These are phyloP conservation scores for Falco rusticolus DNA, from an alignment of 2,797 vertebrate species.

Conservation along the genomic window DNA sequence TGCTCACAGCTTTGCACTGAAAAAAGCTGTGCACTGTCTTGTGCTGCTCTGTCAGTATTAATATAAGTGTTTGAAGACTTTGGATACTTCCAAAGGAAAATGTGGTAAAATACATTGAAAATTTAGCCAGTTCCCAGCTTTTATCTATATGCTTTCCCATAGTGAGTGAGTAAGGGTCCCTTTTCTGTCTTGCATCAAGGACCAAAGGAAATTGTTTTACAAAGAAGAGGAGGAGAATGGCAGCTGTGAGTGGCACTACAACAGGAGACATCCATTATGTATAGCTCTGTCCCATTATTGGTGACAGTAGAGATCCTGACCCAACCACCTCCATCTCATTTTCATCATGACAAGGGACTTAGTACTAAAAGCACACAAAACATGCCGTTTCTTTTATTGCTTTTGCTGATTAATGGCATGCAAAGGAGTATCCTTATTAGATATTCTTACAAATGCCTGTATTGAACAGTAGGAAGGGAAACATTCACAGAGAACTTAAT, in stretches of 20 bases:
- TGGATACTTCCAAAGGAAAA: neutral
- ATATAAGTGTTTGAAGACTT: neutral
- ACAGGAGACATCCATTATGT: fast-evolving
- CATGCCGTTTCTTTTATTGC: neutral
- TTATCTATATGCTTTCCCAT: neutral
- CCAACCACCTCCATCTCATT: neutral
- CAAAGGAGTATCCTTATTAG: neutral
- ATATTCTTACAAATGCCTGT: neutral
- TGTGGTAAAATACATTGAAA: neutral
- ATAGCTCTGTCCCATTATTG: neutral
- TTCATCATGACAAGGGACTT: neutral
- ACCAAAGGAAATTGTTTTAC: neutral
- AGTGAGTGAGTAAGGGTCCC: neutral
- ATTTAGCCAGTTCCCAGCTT: neutral
- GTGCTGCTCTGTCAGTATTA: neutral
- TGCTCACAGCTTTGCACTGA: neutral
- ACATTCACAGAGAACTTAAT: neutral
- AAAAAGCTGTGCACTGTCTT: neutral
- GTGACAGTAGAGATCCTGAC: neutral
- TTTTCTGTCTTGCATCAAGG: neutral
- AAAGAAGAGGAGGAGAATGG: neutral
- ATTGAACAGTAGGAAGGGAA: neutral
- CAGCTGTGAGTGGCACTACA: neutral
- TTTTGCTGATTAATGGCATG: neutral
- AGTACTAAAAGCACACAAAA: neutral